Percentiles rank a stretch among this genome's conserved stretches.
Conservation (phyloP, 1,140 invertebrate genomes). For the Drosophila santomea region DNA sequence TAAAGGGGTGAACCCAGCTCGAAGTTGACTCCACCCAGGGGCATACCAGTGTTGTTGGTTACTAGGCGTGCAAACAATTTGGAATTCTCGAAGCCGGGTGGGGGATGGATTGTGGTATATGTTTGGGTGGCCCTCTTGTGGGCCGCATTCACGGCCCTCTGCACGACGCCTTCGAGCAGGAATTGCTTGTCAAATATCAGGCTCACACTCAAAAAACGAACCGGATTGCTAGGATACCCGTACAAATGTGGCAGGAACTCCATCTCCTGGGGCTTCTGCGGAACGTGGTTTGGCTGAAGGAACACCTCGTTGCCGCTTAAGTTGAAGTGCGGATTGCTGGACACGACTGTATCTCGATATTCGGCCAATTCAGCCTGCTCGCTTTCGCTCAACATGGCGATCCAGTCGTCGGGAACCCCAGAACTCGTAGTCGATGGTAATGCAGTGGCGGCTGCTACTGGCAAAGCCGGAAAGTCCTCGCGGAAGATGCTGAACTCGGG, state of each 20-base stretch:
- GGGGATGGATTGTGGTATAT: neutral
- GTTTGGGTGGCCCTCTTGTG: neutral
- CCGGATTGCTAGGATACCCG: neutral
- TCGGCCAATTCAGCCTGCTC: neutral
- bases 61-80: slow-evolving; percentile 39
- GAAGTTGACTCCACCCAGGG: slow-evolving; percentile 50
- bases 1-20: slow-evolving; percentile 10
- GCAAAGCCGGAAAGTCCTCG: slow-evolving; percentile 68
- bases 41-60: slow-evolving; percentile 46
- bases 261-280: neutral
- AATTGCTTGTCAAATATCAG: slow-evolving; percentile 58
- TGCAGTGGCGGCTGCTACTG: slow-evolving; percentile 19
- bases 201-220: slow-evolving; percentile 5
- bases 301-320: neutral
- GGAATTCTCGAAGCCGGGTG: slow-evolving; percentile 34
- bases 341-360: neutral
- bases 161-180: slow-evolving; percentile 34
- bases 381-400: slow-evolving; percentile 41
- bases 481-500: slow-evolving; percentile 58
- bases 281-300: neutral
- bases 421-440: neutral
- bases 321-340: slow-evolving; percentile 4
- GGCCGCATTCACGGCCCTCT: slow-evolving; percentile 14
- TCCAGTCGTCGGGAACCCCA: slow-evolving; percentile 56
- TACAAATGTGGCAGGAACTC: slow-evolving; percentile 13